A percentile compares a stretch with the other conserved stretches of the same genome.
These are phyloP conservation scores for Muscicapa striata DNA, from an alignment of 2,797 vertebrate genomes.

Conservation along the genomic window DNA sequence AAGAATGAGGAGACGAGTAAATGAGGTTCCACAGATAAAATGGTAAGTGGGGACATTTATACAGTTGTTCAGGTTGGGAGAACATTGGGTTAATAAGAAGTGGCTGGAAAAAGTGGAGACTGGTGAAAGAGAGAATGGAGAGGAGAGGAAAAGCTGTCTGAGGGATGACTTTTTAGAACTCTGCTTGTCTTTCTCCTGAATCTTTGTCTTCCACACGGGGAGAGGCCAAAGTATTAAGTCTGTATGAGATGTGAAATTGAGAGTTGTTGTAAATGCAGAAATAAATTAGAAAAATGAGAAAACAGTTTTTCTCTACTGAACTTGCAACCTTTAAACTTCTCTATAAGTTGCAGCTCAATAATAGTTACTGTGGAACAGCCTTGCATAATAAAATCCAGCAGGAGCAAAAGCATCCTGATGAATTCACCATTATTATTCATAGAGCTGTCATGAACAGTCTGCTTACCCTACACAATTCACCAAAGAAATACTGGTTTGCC, in stretches of 20 bases:
- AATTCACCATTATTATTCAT: slow-evolving; percentile 55
- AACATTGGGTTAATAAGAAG: background rate
- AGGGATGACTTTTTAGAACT: background rate
- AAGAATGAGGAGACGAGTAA: background rate
- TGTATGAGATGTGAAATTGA: background rate
- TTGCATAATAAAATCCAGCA: slow-evolving; percentile 29
- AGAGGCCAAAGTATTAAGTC: background rate
- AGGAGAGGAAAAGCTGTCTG: background rate
- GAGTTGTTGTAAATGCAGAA: slow-evolving; percentile 2
- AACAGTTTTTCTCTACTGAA: background rate
- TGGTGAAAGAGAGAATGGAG: background rate
- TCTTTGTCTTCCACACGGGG: background rate
- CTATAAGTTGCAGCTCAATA: background rate
- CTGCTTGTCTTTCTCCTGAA: background rate
- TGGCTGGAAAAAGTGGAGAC: background rate
- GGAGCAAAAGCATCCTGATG: background rate
- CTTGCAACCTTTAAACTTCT: slow-evolving; percentile 15
- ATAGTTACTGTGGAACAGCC: background rate
- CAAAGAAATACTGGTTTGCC: background rate
- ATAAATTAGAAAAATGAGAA: slow-evolving; percentile 8
- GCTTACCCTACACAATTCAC: slow-evolving; percentile 28
- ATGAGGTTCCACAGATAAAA: background rate
- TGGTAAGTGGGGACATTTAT: background rate
- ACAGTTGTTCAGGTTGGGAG: background rate
- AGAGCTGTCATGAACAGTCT: slow-evolving; percentile 32